Evolutionary conservation across 2,888 invertebrate species (phyloP).

Genomic region (Tetramorium bicarinatum): DNA sequence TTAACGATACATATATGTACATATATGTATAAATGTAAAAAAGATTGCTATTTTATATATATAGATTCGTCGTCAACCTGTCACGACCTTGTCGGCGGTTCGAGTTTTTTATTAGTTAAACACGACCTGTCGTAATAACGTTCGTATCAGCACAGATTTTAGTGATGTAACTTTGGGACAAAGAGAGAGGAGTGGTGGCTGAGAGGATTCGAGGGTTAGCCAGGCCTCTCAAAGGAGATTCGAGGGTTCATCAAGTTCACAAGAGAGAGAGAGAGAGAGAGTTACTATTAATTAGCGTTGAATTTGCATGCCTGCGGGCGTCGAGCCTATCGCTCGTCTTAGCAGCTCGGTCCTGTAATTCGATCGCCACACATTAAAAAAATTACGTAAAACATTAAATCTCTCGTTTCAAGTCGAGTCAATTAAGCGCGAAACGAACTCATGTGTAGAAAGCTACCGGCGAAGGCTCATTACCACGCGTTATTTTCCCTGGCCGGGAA

Average conservation of each 20-base stretch:
- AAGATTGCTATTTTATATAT: too few relatives aligned
- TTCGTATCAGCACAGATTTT: not conserved
- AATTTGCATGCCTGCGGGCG: conserved; percentile 64
- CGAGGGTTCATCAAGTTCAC: conserved; percentile 74
- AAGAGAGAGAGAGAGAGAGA: conserved; percentile 70
- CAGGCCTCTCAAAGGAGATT: conserved; percentile 57
- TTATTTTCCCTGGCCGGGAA: not conserved
- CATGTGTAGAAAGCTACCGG: not conserved
- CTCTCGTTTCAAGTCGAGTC: conserved; percentile 23
- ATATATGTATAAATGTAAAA: too few relatives aligned
- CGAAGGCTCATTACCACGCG: conserved; percentile 15
- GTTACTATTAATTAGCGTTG: conserved; percentile 76
- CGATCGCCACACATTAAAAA: not conserved
- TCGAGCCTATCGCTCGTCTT: conserved; percentile 1
- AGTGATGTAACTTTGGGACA: not conserved
- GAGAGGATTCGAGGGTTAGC: conserved; percentile 61
- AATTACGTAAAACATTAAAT: conserved; percentile 16
- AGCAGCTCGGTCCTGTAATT: conserved; percentile 25
- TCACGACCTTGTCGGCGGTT: not conserved
- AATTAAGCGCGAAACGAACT: conserved; percentile 33
- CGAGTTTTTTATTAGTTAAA: not conserved
- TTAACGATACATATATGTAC: too few relatives aligned
- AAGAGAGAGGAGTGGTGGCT: conserved; percentile 46
- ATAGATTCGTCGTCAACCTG: not conserved
- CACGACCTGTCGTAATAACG: not conserved